phyloP scores from a whole-genome alignment of 1,140 invertebrate species.

The Dendroctonus valens region DNA sequence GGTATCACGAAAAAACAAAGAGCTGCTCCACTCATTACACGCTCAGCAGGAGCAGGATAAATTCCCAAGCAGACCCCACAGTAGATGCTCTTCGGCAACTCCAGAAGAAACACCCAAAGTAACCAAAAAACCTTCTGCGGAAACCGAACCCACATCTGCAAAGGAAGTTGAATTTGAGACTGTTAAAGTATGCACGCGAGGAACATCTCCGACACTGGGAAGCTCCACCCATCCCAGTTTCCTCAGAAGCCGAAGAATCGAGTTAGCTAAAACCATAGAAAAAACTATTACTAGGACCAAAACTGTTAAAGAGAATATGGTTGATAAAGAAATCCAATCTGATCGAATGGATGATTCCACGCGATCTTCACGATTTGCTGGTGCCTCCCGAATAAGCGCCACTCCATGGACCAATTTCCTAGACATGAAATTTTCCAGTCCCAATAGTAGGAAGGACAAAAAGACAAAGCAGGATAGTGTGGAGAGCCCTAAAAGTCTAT shows the following conservation, averaged over 20 bases:
- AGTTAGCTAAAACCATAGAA: constrained; percentile 68
- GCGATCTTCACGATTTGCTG: constrained; percentile 60
- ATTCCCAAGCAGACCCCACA: constrained; percentile 35
- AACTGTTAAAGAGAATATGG: constrained; percentile 50
- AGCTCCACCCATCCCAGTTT: constrained; percentile 56
- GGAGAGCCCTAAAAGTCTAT: constrained; percentile 47
- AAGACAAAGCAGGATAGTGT: constrained; percentile 33
- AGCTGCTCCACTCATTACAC: constrained; percentile 44
- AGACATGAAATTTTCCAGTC: constrained; percentile 56
- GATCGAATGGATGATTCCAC: constrained; percentile 65
- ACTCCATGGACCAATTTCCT: constrained; percentile 66
- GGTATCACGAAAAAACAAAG: constrained; percentile 46
- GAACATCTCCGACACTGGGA: constrained; percentile 73
- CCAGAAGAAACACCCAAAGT: constrained; percentile 36
- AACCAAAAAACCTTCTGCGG: constrained; percentile 3
- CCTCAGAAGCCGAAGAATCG: constrained; percentile 64
- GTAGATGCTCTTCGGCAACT: constrained; percentile 42
- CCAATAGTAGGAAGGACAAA: constrained; percentile 36
- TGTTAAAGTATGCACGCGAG: constrained; percentile 66
- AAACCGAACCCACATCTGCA: not conserved
- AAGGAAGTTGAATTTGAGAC: constrained; percentile 52
- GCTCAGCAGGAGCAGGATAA: constrained; percentile 42
- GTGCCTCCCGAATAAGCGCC: constrained; percentile 55
- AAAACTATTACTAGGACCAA: constrained; percentile 61
- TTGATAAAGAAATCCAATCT: constrained; percentile 67